These are phyloP conservation scores for Bugula neritina DNA, from an alignment of 2,888 invertebrate genomes.

Conservation along the genomic window DNA sequence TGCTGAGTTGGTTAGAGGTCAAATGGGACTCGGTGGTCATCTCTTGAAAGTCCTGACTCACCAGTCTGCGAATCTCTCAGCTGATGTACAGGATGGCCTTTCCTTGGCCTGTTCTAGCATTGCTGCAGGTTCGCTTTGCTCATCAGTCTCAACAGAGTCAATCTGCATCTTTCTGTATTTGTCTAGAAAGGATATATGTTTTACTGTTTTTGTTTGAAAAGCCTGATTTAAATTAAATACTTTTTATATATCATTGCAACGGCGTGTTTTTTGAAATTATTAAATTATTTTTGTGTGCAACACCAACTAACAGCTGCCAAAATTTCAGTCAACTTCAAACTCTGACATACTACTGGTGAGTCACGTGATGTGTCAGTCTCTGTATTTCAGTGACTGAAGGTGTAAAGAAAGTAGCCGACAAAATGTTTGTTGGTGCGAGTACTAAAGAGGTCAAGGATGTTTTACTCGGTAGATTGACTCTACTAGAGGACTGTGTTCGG, in stretches of 20 bases:
- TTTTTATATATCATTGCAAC: too few relatives aligned
- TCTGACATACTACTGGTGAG: too few relatives aligned
- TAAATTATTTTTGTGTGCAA: too few relatives aligned
- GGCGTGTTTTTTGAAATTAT: too few relatives aligned
- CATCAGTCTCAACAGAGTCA: background rate
- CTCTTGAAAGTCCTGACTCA: background rate
- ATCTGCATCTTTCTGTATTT: background rate
- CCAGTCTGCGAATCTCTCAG: background rate
- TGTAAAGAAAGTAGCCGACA: background rate
- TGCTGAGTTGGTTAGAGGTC: background rate
- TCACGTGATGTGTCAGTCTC: too few relatives aligned
- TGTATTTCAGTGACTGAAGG: background rate
- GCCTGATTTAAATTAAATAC: too few relatives aligned
- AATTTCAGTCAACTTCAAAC: too few relatives aligned
- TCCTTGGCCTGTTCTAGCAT: background rate
- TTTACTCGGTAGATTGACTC: background rate
- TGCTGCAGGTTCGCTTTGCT: background rate
- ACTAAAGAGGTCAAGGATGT: background rate
- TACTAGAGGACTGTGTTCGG: background rate
- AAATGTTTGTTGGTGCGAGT: background rate
- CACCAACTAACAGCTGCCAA: too few relatives aligned
- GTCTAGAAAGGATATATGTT: too few relatives aligned
- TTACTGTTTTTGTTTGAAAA: too few relatives aligned
- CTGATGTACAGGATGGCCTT: background rate
- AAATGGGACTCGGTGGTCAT: background rate